A percentile compares a stretch with the other conserved stretches of the same genome.
These are phyloP conservation scores for Argynnis bischoffii DNA, from an alignment of 2,888 invertebrate genomes.

Conservation along the genomic window DNA sequence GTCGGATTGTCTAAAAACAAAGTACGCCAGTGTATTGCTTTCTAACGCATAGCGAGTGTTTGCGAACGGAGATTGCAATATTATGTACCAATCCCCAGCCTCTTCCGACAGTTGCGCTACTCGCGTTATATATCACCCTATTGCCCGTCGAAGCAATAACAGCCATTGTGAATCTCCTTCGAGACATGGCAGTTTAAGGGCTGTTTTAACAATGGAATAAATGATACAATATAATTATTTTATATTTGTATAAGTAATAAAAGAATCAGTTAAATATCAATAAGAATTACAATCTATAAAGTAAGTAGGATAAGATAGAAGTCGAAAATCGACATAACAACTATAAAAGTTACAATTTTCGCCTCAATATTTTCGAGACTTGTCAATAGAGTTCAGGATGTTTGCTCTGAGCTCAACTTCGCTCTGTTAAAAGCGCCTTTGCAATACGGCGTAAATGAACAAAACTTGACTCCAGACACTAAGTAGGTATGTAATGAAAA, in stretches of 20 bases:
- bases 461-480: conserved; percentile 51
- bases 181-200: not conserved
- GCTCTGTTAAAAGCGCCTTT: conserved; percentile 59
- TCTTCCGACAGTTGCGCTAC: conserved; percentile 57
- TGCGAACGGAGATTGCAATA: conserved; percentile 75
- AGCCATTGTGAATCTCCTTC: conserved; percentile 40
- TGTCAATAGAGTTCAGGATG: conserved; percentile 48
- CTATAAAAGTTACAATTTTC: conserved; percentile 34
- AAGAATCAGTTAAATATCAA: not conserved
- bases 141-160: conserved; percentile 51
- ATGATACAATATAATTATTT: too few relatives aligned
- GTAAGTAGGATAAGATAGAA: conserved; percentile 3
- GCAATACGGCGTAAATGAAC: conserved; percentile 50
- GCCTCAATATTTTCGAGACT: conserved; percentile 49
- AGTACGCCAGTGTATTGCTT: conserved; percentile 54
- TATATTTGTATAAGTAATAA: not conserved
- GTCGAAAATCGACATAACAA: conserved; percentile 19
- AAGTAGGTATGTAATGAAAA: conserved; percentile 35
- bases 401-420: conserved; percentile 59
- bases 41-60: conserved; percentile 67
- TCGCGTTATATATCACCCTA: conserved; percentile 65
- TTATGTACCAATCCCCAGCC: conserved; percentile 71
- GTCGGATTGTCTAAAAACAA: conserved; percentile 24
- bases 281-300: not conserved
- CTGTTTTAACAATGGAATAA: not conserved